Conservation (phyloP, 2,113 vertebrate species). For the Microtus richardsoni region DNA sequence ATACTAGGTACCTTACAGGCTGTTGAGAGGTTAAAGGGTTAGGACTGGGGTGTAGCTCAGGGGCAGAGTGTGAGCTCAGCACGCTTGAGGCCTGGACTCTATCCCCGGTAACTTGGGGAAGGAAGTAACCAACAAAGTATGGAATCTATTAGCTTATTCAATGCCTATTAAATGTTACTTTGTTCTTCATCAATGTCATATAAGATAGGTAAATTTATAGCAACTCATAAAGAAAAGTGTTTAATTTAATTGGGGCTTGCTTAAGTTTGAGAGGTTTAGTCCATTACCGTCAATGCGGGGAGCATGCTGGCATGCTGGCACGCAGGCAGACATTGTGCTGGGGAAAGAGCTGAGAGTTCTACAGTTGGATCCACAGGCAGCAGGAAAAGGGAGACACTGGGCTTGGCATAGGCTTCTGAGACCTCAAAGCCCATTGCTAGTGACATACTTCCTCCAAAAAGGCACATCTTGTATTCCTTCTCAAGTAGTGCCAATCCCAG, state of each 20-base stretch:
- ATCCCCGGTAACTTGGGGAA: background rate
- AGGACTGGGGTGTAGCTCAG: background rate
- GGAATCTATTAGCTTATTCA: background rate
- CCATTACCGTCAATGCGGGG: background rate
- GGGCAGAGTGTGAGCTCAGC: background rate
- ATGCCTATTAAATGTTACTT: conserved; percentile 13
- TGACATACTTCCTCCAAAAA: background rate
- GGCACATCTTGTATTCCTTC: background rate
- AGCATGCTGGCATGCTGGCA: background rate
- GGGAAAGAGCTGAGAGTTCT: background rate
- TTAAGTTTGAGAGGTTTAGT: background rate
- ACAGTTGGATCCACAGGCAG: background rate
- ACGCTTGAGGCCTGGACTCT: background rate
- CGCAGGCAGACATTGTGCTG: background rate
- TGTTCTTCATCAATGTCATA: background rate
- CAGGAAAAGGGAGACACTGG: background rate
- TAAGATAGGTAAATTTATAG: background rate
- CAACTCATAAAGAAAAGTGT: background rate
- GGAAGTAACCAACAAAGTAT: background rate
- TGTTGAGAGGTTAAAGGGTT: conserved; percentile 23
- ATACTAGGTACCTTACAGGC: background rate
- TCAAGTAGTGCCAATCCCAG: background rate
- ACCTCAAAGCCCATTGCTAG: background rate
- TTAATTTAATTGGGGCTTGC: background rate
- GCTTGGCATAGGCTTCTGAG: background rate